Evolutionary conservation across 2,113 vertebrate genomes (phyloP).

Genomic region (Pampusana beccarii): DNA sequence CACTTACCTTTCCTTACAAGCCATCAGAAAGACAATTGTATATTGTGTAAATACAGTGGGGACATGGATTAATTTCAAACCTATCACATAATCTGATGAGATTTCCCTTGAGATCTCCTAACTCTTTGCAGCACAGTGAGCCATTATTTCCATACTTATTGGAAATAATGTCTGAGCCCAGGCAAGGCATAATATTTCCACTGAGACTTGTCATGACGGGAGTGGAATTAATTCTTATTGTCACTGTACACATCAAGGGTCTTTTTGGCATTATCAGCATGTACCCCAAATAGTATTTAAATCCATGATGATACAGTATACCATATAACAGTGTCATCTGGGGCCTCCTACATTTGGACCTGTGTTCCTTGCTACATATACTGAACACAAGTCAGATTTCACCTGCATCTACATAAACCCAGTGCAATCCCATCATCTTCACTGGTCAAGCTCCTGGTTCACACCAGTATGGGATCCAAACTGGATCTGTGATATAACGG

Average conservation of each 20-base stretch:
- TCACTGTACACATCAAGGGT: not conserved
- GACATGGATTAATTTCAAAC: constrained; percentile 73
- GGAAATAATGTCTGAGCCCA: constrained; percentile 69
- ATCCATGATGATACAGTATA: not conserved
- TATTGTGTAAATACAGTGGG: constrained; percentile 47
- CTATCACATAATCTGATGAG: constrained; percentile 71
- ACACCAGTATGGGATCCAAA: not conserved
- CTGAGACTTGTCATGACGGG: constrained; percentile 12
- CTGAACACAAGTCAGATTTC: not conserved
- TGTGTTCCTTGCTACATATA: not conserved
- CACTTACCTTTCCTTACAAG: constrained; percentile 33
- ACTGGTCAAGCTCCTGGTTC: not conserved
- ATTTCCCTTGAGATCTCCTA: constrained; percentile 72
- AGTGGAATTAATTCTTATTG: constrained; percentile 64
- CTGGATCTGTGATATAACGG: not conserved
- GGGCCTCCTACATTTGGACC: not conserved
- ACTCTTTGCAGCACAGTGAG: constrained; percentile 45
- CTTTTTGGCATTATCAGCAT: constrained; percentile 26
- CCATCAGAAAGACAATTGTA: constrained; percentile 44
- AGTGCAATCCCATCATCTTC: not conserved
- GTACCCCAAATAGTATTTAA: constrained; percentile 5
- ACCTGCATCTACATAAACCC: not conserved
- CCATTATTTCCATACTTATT: constrained; percentile 79
- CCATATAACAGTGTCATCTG: not conserved
- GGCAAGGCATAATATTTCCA: constrained; percentile 58